A percentile compares a stretch with the other conserved stretches of the same genome.
phyloP scores from a whole-genome alignment of 2,888 invertebrate genomes.

The Drosophila paramelanica region DNA sequence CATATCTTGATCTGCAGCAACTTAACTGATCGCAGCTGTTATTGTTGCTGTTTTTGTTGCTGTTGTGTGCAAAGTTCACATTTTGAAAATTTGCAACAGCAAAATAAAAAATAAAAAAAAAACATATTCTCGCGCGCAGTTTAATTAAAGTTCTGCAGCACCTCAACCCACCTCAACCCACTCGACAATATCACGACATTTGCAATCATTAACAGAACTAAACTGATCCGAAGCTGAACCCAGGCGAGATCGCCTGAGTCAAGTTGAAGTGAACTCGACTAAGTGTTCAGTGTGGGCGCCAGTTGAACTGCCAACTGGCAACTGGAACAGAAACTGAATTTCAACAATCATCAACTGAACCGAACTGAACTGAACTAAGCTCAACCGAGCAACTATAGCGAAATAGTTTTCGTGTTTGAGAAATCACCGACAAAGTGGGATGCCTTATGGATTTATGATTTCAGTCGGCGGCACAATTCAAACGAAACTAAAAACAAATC shows the following conservation, averaged over 20 bases:
- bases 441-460: conserved; percentile 74
- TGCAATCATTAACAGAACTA: conserved; percentile 69
- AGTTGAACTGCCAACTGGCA: conserved; percentile 20
- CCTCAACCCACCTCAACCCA: conserved; percentile 62
- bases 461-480: conserved; percentile 70
- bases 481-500: conserved; percentile 64
- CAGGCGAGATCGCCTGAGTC: conserved; percentile 18
- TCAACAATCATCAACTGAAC: conserved; percentile 41
- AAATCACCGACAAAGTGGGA: conserved; percentile 74
- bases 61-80: conserved; percentile 44
- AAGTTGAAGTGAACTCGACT: conserved; percentile 32
- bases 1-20: conserved; percentile 30
- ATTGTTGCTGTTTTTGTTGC: neutral
- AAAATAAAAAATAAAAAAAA: conserved; percentile 14
- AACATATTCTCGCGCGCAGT: conserved; percentile 50
- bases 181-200: conserved; percentile 76
- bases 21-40: conserved; percentile 34
- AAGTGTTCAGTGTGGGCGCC: conserved; percentile 48
- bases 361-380: neutral
- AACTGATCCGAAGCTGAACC: conserved; percentile 23
- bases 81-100: conserved; percentile 34
- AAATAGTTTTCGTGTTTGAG: conserved; percentile 64
- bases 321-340: conserved; percentile 24
- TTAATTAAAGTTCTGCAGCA: conserved; percentile 79
- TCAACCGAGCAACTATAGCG: conserved; percentile 22